Conservation (phyloP, 2,888 invertebrate species). For the Nemotelus pantherinus region DNA sequence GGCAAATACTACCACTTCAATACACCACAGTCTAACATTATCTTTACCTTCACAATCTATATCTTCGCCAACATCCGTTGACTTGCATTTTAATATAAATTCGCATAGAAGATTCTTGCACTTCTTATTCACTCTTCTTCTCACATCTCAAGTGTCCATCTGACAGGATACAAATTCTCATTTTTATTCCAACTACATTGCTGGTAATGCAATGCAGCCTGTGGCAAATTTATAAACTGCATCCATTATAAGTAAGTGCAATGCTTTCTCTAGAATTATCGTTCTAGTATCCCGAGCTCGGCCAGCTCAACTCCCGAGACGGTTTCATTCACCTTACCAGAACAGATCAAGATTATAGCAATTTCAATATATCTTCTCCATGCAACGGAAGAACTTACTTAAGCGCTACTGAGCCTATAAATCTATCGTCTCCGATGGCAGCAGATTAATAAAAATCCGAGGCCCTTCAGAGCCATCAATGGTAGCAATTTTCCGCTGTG, state of each 20-base stretch:
- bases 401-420: constrained; percentile 20
- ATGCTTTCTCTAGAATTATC: not conserved
- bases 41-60: too few species aligned
- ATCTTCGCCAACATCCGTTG: too few species aligned
- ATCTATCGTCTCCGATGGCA: constrained; percentile 16
- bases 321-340: constrained; percentile 28
- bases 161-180: too few species aligned
- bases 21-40: too few species aligned
- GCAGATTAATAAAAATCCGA: constrained; percentile 26
- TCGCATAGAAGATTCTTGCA: too few species aligned
- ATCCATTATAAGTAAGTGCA: not conserved
- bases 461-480: not conserved
- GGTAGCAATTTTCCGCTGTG: too few species aligned
- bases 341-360: constrained; percentile 12
- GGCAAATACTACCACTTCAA: too few species aligned
- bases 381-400: constrained; percentile 37
- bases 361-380: constrained; percentile 19
- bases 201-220: too few species aligned
- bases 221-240: not conserved
- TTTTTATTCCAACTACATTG: too few species aligned
- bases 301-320: not conserved
- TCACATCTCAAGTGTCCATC: too few species aligned
- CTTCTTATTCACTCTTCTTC: too few species aligned
- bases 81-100: too few species aligned
- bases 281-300: not conserved